Conservation (phyloP, 1,140 invertebrate genomes). For the Heliconius hermathena region DNA sequence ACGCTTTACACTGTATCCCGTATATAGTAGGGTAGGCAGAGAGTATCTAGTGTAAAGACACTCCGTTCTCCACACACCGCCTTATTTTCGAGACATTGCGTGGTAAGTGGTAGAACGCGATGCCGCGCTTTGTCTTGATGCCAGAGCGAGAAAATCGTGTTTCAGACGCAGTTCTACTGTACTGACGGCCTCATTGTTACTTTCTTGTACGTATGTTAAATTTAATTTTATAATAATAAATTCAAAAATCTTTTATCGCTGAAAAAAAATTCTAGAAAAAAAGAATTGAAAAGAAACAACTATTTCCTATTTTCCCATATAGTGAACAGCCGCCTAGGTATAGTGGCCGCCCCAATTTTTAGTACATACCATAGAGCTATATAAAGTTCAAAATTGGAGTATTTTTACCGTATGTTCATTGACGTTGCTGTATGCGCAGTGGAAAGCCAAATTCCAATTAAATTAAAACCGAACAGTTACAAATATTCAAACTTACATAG, state of each 20-base stretch:
- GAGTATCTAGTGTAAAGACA: too few species aligned
- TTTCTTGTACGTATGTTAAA: too few species aligned
- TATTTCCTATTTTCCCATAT: not conserved
- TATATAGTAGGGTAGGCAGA: not conserved
- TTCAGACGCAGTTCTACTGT: too few species aligned
- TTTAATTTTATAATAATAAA: too few species aligned
- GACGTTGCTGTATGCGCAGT: not conserved
- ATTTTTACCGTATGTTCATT: not conserved
- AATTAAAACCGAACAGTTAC: not conserved
- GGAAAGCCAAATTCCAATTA: not conserved
- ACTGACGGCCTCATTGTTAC: too few species aligned
- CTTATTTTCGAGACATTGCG: not conserved
- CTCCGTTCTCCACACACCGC: too few species aligned
- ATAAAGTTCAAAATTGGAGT: not conserved
- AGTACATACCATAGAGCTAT: not conserved
- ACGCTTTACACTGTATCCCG: not conserved
- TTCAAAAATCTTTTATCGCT: too few species aligned
- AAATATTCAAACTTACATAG: not conserved
- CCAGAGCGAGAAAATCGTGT: not conserved
- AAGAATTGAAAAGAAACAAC: not conserved
- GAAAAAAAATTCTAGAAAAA: not conserved
- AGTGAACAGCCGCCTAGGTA: not conserved
- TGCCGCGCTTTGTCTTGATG: too few species aligned
- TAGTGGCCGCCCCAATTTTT: not conserved
- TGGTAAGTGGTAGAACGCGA: too few species aligned